Evolutionary conservation across 92 coral and sea anemone genomes (phyloP).

Genomic region (Virgularia gustaviana): DNA sequence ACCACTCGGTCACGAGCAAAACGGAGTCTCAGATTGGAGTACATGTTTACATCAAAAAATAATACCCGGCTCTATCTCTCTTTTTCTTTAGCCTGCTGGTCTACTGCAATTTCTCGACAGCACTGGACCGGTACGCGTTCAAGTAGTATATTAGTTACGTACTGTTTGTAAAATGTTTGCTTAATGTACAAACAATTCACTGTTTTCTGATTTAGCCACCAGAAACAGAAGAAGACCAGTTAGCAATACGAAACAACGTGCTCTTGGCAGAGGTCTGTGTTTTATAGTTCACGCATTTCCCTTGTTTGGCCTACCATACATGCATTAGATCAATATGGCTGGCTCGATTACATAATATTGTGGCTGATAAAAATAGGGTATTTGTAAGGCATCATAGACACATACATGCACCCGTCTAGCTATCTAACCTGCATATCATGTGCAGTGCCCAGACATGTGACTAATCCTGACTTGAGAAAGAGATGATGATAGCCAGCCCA

Average conservation of each 20-base stretch:
- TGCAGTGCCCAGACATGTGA: too few relatives aligned
- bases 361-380: too few relatives aligned
- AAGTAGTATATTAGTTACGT: neutral
- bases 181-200: neutral
- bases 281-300: too few relatives aligned
- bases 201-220: slow-evolving; percentile 64
- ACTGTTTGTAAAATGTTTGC: neutral
- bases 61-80: neutral
- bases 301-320: too few relatives aligned
- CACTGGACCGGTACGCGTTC: slow-evolving; percentile 61
- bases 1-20: neutral
- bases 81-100: slow-evolving; percentile 75
- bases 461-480: too few relatives aligned
- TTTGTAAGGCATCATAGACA: too few relatives aligned
- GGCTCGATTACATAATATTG: too few relatives aligned
- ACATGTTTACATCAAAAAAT: neutral
- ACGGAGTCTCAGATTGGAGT: neutral
- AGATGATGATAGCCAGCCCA: too few relatives aligned
- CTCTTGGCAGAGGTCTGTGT: slow-evolving; percentile 93
- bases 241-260: slow-evolving; percentile 83
- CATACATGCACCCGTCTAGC: too few relatives aligned
- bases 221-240: slow-evolving; percentile 72
- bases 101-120: slow-evolving; percentile 70
- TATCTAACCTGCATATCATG: too few relatives aligned
- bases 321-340: too few relatives aligned